A percentile compares a stretch with the other conserved stretches of the same genome.
Conservation (phyloP, 1,140 invertebrate genomes). For the Hyposmocoma kahamanoa region DNA sequence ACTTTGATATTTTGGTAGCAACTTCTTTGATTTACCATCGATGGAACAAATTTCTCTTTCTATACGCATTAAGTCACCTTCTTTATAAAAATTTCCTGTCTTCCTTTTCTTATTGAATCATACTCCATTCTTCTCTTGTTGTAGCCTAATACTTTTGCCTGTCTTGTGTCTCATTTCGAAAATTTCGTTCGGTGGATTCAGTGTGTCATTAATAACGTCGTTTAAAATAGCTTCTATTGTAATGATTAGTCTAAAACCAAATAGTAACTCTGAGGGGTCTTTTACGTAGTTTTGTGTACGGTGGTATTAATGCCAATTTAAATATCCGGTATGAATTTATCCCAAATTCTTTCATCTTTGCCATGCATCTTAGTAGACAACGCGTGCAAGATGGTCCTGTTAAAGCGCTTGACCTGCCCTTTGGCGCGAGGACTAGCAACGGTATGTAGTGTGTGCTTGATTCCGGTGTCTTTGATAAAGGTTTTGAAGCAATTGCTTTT, state of each 20-base stretch:
- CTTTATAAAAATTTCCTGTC: background rate
- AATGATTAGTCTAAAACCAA: conserved; percentile 2
- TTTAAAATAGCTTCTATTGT: background rate
- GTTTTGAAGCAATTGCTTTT: background rate
- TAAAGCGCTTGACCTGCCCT: background rate
- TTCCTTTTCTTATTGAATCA: background rate
- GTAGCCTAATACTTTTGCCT: background rate
- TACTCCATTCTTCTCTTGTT: conserved; percentile 3
- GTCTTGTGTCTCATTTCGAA: background rate
- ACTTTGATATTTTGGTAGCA: background rate
- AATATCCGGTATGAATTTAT: background rate
- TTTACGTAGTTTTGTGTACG: conserved; percentile 6
- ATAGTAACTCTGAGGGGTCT: conserved; percentile 2
- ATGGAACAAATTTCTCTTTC: background rate
- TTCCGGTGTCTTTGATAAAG: background rate
- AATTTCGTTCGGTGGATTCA: background rate
- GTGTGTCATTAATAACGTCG: background rate
- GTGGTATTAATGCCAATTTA: conserved; percentile 6
- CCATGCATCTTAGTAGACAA: background rate
- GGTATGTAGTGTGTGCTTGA: background rate
- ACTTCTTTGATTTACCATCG: conserved; percentile 2
- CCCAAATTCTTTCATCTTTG: conserved; percentile 6
- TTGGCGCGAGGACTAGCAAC: background rate
- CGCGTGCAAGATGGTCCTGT: background rate
- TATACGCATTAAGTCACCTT: conserved; percentile 4